Base-by-base conservation (phyloP, 1,140 invertebrate genomes). In the Leptopilina boulardi region DNA sequence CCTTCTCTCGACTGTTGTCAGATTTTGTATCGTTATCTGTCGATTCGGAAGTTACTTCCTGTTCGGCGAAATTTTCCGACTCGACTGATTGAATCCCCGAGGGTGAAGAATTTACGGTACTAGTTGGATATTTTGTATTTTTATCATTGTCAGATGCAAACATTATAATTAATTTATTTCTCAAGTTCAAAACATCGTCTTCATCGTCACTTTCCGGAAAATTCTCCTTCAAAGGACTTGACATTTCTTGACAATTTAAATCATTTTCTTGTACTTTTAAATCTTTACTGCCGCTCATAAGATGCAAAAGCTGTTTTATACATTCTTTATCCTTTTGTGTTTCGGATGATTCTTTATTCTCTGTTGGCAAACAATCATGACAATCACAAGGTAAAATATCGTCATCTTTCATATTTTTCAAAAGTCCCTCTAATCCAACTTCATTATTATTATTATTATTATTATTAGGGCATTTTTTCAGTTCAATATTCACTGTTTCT, bases 21-120 rank as follows among this genome's bases (percentile, higher is more conserved):
- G 87, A 89, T 76, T 88, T 87, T 0, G 82, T 86, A 38, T 89
- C 86, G 26, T 79, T 80, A 13, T 85, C 84, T 0, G 85, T 81
- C 0, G 85, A 86, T 72, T 84, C 83, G 0, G 84, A 85, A n/a
- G 82, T 84, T 1, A 84, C 19, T 30, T 86, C 85, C 38, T 76
- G 84, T 26, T 83, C 83, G 1, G 80, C 84, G 38, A 82, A 78
- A 51, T 81, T 71, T 3, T 82, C 80, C 1, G 79, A 83, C 5
- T 77, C 79, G 0, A 77, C 75, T 6, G 75, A 74, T 0, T 56
- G 70, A 4, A 66, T n/a, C 8, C 30, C 59, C 0, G 74, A 78
- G 11, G 74, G 66, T 5, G 76, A 77, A n/a, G 70, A 71, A 51
- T 72, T 54, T 1, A 73, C 9, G 6, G 73, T 41, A 10, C 51